Evolutionary conservation across 1,140 invertebrate genomes (phyloP).

Genomic region (Cydia strobilella): DNA sequence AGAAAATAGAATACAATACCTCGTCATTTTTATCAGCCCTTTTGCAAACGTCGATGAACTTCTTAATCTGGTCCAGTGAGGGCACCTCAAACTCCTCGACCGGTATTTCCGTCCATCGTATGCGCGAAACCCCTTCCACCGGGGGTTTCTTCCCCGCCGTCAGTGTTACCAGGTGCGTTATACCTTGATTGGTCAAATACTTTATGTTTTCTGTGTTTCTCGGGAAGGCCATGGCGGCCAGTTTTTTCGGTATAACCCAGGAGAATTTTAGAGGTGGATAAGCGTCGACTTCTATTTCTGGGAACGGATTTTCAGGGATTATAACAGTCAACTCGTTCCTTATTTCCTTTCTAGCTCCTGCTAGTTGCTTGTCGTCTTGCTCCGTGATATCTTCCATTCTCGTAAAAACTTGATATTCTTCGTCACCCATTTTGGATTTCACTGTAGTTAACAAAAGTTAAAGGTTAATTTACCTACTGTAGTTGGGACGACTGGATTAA

Average conservation of each 20-base stretch:
- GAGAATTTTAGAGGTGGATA: slow-evolving; percentile 83
- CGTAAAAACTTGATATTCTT: slow-evolving; percentile 61
- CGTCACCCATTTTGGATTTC: slow-evolving; percentile 59
- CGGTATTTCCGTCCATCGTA: slow-evolving; percentile 82
- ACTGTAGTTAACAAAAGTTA: slow-evolving; percentile 45
- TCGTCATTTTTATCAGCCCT: slow-evolving; percentile 72
- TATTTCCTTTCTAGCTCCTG: slow-evolving; percentile 69
- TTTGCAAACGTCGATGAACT: slow-evolving; percentile 83
- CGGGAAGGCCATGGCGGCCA: slow-evolving; percentile 83
- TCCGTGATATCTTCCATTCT: slow-evolving; percentile 72
- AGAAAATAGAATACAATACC: slow-evolving; percentile 53
- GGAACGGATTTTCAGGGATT: slow-evolving; percentile 75
- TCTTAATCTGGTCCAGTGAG: slow-evolving; percentile 81
- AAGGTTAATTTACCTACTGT: slow-evolving; percentile 38
- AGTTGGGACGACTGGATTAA: slow-evolving; percentile 7
- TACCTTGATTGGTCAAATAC: slow-evolving; percentile 73
- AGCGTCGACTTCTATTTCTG: slow-evolving; percentile 74
- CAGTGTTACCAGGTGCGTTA: slow-evolving; percentile 81
- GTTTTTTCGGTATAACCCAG: slow-evolving; percentile 81
- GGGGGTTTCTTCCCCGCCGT: slow-evolving; percentile 83
- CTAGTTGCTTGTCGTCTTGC: slow-evolving; percentile 67
- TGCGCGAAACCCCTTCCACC: slow-evolving; percentile 71
- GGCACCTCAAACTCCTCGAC: slow-evolving; percentile 84
- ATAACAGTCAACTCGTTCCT: slow-evolving; percentile 68
- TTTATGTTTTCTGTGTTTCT: slow-evolving; percentile 75